These are phyloP conservation scores for Botia kubotai DNA, from an alignment of 2,797 vertebrate species.

Conservation along the genomic window DNA sequence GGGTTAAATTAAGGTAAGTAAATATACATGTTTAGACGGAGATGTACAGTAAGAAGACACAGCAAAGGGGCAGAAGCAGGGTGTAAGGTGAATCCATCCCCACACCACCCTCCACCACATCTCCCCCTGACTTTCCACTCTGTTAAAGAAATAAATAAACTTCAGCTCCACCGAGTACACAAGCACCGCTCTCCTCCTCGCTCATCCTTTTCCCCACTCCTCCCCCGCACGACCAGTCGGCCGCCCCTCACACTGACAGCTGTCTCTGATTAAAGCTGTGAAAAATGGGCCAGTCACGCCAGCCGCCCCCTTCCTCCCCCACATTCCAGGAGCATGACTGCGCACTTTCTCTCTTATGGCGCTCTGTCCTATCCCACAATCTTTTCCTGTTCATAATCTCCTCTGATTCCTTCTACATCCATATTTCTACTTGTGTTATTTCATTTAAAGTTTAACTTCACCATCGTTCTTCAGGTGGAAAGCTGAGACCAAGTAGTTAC, in stretches of 20 bases:
- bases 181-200: constrained; percentile 36
- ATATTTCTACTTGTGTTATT: constrained; percentile 45
- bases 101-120: constrained; percentile 53
- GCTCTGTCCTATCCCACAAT: constrained; percentile 39
- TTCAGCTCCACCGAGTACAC: constrained; percentile 52
- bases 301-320: constrained; percentile 70
- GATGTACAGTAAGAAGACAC: constrained; percentile 29
- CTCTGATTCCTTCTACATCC: constrained; percentile 39
- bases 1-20: constrained; percentile 20
- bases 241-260: constrained; percentile 79
- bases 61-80: constrained; percentile 56
- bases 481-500: background rate
- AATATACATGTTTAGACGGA: constrained; percentile 8
- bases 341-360: constrained; percentile 75
- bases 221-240: constrained; percentile 55
- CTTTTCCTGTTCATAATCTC: constrained; percentile 15
- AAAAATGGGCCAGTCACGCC: constrained; percentile 84
- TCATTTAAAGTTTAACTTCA: constrained; percentile 31
- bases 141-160: constrained; percentile 59
- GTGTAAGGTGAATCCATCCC: constrained; percentile 67
- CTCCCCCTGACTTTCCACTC: constrained; percentile 54
- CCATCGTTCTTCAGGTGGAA: constrained; percentile 2
- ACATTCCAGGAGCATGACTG: constrained; percentile 84
- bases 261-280: constrained; percentile 85
- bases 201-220: constrained; percentile 26